phyloP scores from a whole-genome alignment of 2,888 invertebrate genomes.

The Torymus tubicola region DNA sequence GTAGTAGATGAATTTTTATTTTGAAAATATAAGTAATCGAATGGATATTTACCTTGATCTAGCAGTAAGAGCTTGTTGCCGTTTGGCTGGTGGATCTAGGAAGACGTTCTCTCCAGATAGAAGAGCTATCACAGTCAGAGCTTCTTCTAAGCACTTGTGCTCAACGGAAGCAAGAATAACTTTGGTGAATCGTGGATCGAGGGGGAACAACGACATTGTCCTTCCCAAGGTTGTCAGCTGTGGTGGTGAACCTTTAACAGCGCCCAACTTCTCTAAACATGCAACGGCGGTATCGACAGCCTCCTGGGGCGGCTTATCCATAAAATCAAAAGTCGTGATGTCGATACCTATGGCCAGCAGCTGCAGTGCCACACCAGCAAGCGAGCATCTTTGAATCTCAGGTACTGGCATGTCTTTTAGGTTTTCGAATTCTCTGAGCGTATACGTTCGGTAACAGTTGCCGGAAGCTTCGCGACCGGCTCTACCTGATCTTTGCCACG shows the following conservation, averaged over 20 bases:
- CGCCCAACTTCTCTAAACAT: constrained; percentile 81
- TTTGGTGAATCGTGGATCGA: constrained; percentile 93
- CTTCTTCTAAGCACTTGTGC: constrained; percentile 87
- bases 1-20: not conserved
- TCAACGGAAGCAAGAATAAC: constrained; percentile 87
- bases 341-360: constrained; percentile 90
- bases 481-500: constrained; percentile 94
- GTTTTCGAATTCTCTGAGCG: constrained; percentile 85
- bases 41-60: constrained; percentile 77
- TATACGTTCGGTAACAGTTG: constrained; percentile 91
- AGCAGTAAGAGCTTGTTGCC: constrained; percentile 86
- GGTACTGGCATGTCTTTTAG: constrained; percentile 87
- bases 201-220: constrained; percentile 92
- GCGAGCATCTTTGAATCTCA: constrained; percentile 87
- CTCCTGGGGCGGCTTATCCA: constrained; percentile 90
- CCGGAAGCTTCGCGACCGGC: constrained; percentile 93
- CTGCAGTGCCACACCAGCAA: constrained; percentile 87
- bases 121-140: constrained; percentile 90
- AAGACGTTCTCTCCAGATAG: constrained; percentile 93
- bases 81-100: constrained; percentile 84
- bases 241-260: constrained; percentile 76
- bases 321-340: constrained; percentile 90
- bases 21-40: not conserved
- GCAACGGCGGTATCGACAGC: constrained; percentile 82
- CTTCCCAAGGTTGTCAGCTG: constrained; percentile 88